Evolutionary conservation across 2,888 invertebrate genomes (phyloP), one percentile per base, ranked within the genome.

Genomic region (Clistopyga incitator): DNA sequence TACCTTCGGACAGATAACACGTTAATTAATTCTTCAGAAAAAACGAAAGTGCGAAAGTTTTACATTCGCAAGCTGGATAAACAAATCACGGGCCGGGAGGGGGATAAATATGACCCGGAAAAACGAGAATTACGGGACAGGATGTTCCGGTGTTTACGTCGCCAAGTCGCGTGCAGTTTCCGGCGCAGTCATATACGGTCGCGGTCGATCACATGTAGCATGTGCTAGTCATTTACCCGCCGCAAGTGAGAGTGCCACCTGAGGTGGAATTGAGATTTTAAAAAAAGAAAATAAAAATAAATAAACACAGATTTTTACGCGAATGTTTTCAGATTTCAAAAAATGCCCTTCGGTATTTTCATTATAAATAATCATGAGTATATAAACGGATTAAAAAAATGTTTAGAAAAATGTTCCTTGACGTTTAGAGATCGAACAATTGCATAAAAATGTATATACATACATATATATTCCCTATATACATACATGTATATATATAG

Each of bases 121-220:
- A 70, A 67, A 78, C 29, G 61, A 38, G 68, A 61, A 78, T 61
- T 61, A 70, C 59, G 68, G 59, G 68, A 77, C 77, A 68, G 77
- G 68, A 77, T 68, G 68, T 77, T 77, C 68, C 77, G 77, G 68
- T 68, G 34, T 77, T 77, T 68, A 75, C 54, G 42, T 67, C 59
- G 59, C 47, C 25, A 56, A 74, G 29, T 74, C 59, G 59, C 61
- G 67, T 67, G 56, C 54, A 56, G 56, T 52, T 76, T 76, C 76
- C 76, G 65, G 76, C 25, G 11, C 45, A 13, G 15, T 76, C 67
- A 15, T 67, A 65, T 67, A 18, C 34, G 61, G 18, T 42, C 20
- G 20, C 34, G 61, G 6, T 54, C 38, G 54, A 45, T 56, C 47
- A 61, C 29, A 25, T 74, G n/a, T 23, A 25, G 45, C 47, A n/a